Evolutionary conservation across 1,140 invertebrate species (phyloP).

Genomic region (Pristionchus pacificus): DNA sequence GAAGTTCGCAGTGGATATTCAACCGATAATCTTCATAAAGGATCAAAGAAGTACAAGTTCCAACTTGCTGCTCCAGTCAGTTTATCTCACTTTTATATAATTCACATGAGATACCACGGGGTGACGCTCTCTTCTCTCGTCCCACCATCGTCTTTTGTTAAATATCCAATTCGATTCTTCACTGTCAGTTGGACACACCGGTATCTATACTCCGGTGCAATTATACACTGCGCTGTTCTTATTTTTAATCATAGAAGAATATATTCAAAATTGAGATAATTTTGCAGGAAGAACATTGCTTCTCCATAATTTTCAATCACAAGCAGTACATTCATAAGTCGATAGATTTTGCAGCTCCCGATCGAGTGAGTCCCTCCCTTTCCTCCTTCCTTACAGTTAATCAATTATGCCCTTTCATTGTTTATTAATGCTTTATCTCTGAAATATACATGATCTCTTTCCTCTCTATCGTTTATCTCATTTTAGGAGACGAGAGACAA

Average conservation of each 20-base stretch:
- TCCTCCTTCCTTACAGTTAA: no score
- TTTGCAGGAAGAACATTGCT: conserved; percentile 50
- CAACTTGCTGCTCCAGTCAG: conserved; percentile 45
- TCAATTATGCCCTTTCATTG: no score
- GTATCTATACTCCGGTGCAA: no score
- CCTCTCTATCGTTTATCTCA: conserved; percentile 10
- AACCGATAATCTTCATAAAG: conserved; percentile 51
- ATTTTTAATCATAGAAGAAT: no score
- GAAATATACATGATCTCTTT: background rate
- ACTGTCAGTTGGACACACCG: no score
- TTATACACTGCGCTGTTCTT: no score
- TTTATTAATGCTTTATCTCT: conserved; percentile 20
- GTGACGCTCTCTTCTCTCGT: no score
- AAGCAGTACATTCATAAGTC: conserved; percentile 50
- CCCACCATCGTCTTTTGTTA: no score
- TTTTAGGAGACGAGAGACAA: conserved; percentile 33
- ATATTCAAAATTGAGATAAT: no score
- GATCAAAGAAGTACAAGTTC: conserved; percentile 45
- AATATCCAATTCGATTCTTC: no score
- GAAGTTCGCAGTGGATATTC: conserved; percentile 52
- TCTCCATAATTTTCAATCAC: conserved; percentile 53
- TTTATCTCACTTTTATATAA: background rate
- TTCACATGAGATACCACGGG: no score
- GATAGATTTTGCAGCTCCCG: conserved; percentile 45
- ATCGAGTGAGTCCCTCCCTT: conserved; percentile 7